phyloP scores from a whole-genome alignment of 1,140 invertebrate genomes.

The Dufourea novaeangliae region DNA sequence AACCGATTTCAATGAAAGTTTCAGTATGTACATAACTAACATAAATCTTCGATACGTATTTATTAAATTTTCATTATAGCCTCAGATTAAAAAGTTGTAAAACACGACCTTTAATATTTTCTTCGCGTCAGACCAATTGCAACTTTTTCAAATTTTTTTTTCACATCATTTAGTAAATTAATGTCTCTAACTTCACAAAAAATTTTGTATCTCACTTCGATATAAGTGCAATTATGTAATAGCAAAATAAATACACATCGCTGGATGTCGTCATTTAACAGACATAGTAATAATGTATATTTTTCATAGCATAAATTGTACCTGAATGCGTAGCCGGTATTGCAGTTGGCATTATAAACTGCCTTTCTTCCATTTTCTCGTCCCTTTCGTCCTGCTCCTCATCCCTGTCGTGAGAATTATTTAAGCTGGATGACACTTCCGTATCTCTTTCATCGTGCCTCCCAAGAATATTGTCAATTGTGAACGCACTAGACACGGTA shows the following conservation, averaged over 20 bases:
- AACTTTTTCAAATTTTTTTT: too few species aligned
- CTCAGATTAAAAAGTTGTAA: too few species aligned
- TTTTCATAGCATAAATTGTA: conserved; percentile 20
- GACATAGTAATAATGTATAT: not conserved
- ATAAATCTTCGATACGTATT: too few species aligned
- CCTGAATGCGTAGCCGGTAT: conserved; percentile 57
- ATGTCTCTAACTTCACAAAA: too few species aligned
- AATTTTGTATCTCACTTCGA: too few species aligned
- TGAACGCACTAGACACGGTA: conserved; percentile 67
- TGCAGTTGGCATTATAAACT: conserved; percentile 61
- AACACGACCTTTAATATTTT: too few species aligned
- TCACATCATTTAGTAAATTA: too few species aligned
- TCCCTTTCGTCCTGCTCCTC: conserved; percentile 61
- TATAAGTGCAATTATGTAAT: too few species aligned
- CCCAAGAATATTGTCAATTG: conserved; percentile 74
- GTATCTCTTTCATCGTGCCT: conserved; percentile 59
- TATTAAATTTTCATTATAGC: too few species aligned
- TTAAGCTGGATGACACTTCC: not conserved
- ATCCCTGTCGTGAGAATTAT: conserved; percentile 42
- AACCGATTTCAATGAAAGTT: too few species aligned
- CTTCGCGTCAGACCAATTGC: too few species aligned
- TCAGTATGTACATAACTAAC: too few species aligned
- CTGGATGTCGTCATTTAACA: not conserved
- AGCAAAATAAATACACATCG: not conserved
- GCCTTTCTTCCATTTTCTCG: conserved; percentile 42